Base-by-base conservation (phyloP, 2,888 invertebrate genomes). In the Chymomyza amoena region DNA sequence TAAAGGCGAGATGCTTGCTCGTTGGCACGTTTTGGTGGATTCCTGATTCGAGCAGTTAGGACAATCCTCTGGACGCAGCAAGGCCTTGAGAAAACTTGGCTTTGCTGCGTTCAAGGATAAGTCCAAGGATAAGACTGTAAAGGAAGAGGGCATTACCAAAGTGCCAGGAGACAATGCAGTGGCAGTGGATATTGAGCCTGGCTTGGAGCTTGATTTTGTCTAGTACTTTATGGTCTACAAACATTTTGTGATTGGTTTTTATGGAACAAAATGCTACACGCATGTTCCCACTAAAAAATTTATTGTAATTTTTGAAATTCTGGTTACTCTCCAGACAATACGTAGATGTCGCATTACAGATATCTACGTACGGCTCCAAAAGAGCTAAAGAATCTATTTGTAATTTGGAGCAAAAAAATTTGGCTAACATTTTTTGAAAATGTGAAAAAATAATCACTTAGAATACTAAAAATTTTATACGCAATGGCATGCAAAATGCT, bases 11-110 rank as follows among this genome's bases (percentile, higher is more conserved):
- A 96, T 98, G 92, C 95, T 98, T 71, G 97, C 97, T 90, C 95
- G 97, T 66, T 98, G 98, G 98, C 98, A 98, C 92, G 95, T 98
- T 50, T 92, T 98, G 73, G 94, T 97, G 81, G 95, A 95, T 90
- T 95, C 95, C 91, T 94, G 94, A 94, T 94, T 93, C 81, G 91
- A 92, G 87, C 90, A 92, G 89, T 89, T 92, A 84, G 91, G 92
- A 73, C 91, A 91, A 76, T 88, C 91, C 78, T 88, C 90, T 9
- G 86, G 90, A 63, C 91, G 91, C 78, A 88, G 88, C 67, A 90
- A 86, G 67, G 86, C 88, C 60, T 75, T 91, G 45, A 84, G 88
- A 60, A 87, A 90, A 73, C 73, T 91, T 70, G 86, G 90, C 71
- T 83, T 89, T 72, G 78, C 83, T 72, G 83, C 85, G 70, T 88